A percentile compares a stretch with the other conserved stretches of the same genome.
Conservation (phyloP, 2,888 invertebrate species). For the Homarus gammarus region DNA sequence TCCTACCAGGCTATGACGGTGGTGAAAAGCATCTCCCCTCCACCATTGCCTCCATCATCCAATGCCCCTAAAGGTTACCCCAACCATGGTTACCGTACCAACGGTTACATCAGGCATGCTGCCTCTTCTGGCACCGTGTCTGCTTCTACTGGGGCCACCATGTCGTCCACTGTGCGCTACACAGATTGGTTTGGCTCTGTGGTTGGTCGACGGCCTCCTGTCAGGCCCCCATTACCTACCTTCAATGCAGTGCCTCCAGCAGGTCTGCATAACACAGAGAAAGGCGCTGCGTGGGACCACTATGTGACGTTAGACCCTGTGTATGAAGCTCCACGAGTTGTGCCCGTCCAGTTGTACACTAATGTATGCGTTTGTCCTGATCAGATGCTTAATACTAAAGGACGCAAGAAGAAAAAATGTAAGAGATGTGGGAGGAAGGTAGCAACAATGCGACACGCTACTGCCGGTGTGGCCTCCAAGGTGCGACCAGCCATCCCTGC, state of each 20-base stretch:
- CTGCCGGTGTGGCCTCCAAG: conserved; percentile 46
- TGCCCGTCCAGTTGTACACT: conserved; percentile 66
- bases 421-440: conserved; percentile 74
- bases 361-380: conserved; percentile 74
- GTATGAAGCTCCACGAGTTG: conserved; percentile 63
- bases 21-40: conserved; percentile 48
- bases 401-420: conserved; percentile 75
- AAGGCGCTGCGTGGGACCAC: conserved; percentile 66
- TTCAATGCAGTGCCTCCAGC: conserved; percentile 20
- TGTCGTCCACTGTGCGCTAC: conserved; percentile 73
- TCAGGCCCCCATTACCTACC: conserved; percentile 68
- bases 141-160: conserved; percentile 49
- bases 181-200: conserved; percentile 76
- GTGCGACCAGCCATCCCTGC: conserved; percentile 68
- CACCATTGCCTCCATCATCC: conserved; percentile 8
- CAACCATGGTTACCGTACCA: conserved; percentile 4
- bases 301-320: conserved; percentile 67
- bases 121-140: conserved; percentile 39
- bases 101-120: conserved; percentile 32
- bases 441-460: conserved; percentile 69
- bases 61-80: not conserved
- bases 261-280: conserved; percentile 44
- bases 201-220: conserved; percentile 57
- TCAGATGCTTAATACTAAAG: conserved; percentile 57
- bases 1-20: conserved; percentile 57